Conservation (phyloP, 2,888 invertebrate species). For the Aethes cnicana region DNA sequence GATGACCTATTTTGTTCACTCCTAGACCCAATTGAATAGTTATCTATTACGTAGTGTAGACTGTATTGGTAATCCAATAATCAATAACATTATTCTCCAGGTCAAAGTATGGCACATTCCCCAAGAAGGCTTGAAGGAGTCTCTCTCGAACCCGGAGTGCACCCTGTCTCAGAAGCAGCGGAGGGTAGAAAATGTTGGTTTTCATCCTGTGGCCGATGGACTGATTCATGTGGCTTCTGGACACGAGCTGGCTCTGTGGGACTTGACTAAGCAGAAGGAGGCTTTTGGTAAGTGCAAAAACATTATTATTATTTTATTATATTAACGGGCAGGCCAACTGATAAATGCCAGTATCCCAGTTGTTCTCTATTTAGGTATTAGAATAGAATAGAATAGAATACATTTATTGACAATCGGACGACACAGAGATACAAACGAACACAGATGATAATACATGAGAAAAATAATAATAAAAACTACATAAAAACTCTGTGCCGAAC, state of each 20-base stretch:
- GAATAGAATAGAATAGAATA: too few relatives aligned
- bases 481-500: too few relatives aligned
- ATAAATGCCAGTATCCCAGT: too few relatives aligned
- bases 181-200: constrained; percentile 93
- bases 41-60: too few relatives aligned
- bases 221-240: constrained; percentile 93
- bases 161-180: constrained; percentile 91
- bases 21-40: background rate
- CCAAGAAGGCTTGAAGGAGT: constrained; percentile 89
- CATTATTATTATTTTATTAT: too few relatives aligned
- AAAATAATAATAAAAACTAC: too few relatives aligned
- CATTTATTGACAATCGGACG: too few relatives aligned
- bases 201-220: constrained; percentile 95
- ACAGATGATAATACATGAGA: too few relatives aligned
- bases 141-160: constrained; percentile 89
- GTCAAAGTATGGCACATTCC: constrained; percentile 96
- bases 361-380: too few relatives aligned
- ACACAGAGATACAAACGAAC: too few relatives aligned
- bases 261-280: constrained; percentile 91
- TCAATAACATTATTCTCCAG: constrained; percentile 69
- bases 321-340: too few relatives aligned
- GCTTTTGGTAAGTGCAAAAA: constrained; percentile 83
- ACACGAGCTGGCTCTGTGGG: constrained; percentile 92
- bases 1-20: background rate
- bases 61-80: too few relatives aligned